Evolutionary conservation across 2,888 invertebrate genomes (phyloP).

Genomic region (Protophormia terraenovae): DNA sequence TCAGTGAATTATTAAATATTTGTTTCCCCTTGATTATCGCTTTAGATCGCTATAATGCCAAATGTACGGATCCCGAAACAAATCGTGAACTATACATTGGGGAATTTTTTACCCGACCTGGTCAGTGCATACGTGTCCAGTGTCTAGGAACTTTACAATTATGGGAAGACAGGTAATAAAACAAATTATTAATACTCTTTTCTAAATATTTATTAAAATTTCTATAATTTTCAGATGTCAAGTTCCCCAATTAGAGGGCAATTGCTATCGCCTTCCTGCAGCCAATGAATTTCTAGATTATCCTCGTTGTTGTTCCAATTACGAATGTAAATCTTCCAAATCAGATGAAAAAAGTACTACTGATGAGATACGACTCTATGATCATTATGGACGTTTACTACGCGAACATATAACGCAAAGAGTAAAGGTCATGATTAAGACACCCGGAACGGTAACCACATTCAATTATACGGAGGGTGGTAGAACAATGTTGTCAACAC

Average conservation of each 20-base stretch:
- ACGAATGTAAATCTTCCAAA: conserved; percentile 75
- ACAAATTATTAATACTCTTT: neutral
- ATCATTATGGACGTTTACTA: conserved; percentile 77
- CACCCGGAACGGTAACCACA: neutral
- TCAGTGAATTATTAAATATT: too few relatives aligned
- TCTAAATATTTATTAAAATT: neutral
- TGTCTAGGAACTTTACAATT: conserved; percentile 76
- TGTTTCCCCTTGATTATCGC: neutral
- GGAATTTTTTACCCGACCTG: conserved; percentile 76
- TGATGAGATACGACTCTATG: conserved; percentile 75
- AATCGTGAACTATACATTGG: conserved; percentile 78
- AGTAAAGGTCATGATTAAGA: conserved; percentile 66
- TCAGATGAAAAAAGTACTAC: conserved; percentile 71
- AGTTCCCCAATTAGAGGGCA: conserved; percentile 74
- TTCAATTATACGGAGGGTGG: conserved; percentile 38
- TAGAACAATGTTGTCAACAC: neutral
- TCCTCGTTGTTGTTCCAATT: conserved; percentile 78
- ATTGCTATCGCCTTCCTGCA: conserved; percentile 73
- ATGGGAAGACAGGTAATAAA: conserved; percentile 78
- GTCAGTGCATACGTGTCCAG: conserved; percentile 77
- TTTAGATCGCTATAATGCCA: conserved; percentile 67
- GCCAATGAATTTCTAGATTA: conserved; percentile 74
- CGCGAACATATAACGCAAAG: conserved; percentile 74
- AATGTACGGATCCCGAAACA: conserved; percentile 75
- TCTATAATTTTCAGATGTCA: conserved; percentile 73